These are phyloP conservation scores for Sepiola atlantica DNA, from an alignment of 2,888 invertebrate species.

Conservation along the genomic window DNA sequence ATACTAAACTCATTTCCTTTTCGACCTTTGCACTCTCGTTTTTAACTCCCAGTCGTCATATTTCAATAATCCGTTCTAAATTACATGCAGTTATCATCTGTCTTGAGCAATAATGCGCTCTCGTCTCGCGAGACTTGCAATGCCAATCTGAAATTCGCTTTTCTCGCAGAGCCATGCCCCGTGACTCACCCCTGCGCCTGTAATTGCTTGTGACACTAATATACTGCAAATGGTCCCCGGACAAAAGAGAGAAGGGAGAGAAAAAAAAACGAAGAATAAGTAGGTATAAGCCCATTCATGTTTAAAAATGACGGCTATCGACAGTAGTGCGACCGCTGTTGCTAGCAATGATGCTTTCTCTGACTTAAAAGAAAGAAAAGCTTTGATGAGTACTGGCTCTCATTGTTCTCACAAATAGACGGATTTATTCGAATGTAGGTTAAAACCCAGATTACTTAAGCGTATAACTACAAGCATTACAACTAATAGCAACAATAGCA, in stretches of 20 bases:
- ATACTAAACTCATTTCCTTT: too few relatives aligned
- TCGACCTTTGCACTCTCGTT: not conserved
- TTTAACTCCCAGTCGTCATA: not conserved
- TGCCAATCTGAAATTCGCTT: constrained; percentile 10
- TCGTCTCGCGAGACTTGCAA: not conserved
- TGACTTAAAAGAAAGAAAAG: too few relatives aligned
- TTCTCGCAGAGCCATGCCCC: not conserved
- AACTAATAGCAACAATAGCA: too few relatives aligned
- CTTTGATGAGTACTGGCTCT: too few relatives aligned
- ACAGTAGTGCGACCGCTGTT: too few relatives aligned
- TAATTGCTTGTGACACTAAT: constrained; percentile 10
- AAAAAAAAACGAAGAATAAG: not conserved
- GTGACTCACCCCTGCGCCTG: not conserved
- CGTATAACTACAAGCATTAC: too few relatives aligned
- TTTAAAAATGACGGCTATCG: too few relatives aligned
- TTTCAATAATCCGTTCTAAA: not conserved
- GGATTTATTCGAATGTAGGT: too few relatives aligned
- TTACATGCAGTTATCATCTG: not conserved
- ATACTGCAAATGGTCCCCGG: constrained; percentile 18
- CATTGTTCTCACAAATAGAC: too few relatives aligned
- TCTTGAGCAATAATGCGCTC: not conserved
- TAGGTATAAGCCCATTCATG: not conserved
- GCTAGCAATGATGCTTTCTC: too few relatives aligned
- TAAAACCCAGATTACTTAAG: too few relatives aligned
- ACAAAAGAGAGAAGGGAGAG: not conserved